phyloP scores from a whole-genome alignment of 2,113 vertebrate genomes.

The Pampusana beccarii region DNA sequence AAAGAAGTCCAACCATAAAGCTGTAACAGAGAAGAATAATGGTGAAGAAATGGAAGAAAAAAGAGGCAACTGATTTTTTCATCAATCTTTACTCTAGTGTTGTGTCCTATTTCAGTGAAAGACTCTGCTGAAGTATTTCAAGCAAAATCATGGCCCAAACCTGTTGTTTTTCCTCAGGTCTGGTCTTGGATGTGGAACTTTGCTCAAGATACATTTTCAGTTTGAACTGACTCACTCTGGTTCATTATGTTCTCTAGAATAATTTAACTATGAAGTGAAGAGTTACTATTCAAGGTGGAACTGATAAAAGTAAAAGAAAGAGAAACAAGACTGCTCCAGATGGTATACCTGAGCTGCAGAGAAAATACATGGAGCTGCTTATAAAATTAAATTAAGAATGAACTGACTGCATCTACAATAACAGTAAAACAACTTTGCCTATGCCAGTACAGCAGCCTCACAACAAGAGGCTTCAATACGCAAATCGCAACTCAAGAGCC shows the following conservation, averaged over 20 bases:
- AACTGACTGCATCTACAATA: background rate
- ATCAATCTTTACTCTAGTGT: background rate
- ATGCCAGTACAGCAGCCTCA: background rate
- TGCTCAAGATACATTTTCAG: background rate
- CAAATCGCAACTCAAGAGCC: constrained; percentile 59
- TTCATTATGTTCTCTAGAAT: background rate
- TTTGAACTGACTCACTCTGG: background rate
- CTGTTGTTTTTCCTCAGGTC: background rate
- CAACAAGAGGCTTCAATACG: constrained; percentile 9
- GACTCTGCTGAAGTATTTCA: background rate
- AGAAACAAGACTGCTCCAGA: background rate
- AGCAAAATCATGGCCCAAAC: background rate
- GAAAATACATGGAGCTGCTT: background rate
- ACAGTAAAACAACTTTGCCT: background rate
- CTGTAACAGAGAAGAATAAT: background rate
- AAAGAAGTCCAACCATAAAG: background rate
- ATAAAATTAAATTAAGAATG: constrained; percentile 23
- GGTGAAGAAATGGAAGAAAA: background rate
- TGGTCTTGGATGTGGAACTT: background rate
- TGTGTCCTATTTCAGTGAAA: background rate
- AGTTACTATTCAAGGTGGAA: background rate
- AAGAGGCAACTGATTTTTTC: background rate
- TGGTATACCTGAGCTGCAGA: background rate
- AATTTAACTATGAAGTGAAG: background rate
- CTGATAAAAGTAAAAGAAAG: background rate